Conservation (phyloP, 2,113 vertebrate species). For the Ochotona curzoniae region DNA sequence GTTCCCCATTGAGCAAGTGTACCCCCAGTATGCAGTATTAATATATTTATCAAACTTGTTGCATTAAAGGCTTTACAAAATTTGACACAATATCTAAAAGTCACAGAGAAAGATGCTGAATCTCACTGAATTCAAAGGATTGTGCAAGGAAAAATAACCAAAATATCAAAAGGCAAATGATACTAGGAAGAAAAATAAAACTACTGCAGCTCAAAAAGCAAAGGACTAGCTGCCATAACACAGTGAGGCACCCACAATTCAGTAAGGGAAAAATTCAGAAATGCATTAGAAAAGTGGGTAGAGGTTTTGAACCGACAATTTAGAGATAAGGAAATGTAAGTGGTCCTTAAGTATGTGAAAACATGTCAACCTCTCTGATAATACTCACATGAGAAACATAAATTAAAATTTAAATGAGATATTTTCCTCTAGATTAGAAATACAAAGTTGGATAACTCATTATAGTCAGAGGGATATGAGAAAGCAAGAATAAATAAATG, state of each 20-base stretch:
- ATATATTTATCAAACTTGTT: background rate
- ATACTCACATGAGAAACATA: background rate
- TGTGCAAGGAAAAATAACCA: background rate
- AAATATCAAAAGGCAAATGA: background rate
- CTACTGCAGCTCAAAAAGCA: background rate
- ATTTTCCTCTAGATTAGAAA: background rate
- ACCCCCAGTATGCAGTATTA: background rate
- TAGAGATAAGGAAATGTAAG: background rate
- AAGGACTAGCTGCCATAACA: background rate
- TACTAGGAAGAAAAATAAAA: background rate
- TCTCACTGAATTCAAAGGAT: background rate
- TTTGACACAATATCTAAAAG: conserved; percentile 15
- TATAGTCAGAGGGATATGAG: background rate
- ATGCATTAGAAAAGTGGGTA: background rate
- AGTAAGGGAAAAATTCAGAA: background rate
- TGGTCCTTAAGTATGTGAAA: background rate
- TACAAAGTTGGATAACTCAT: background rate
- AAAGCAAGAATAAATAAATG: background rate
- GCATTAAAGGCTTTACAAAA: background rate
- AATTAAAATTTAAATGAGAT: conserved; percentile 31
- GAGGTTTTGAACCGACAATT: background rate
- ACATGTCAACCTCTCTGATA: background rate
- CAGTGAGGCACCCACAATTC: background rate
- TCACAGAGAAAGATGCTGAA: background rate
- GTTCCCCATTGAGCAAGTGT: background rate